Evolutionary conservation across 2,113 vertebrate species (phyloP), one percentile per base, ranked within the genome.

Genomic region (Eulacestoma nigropectus): DNA sequence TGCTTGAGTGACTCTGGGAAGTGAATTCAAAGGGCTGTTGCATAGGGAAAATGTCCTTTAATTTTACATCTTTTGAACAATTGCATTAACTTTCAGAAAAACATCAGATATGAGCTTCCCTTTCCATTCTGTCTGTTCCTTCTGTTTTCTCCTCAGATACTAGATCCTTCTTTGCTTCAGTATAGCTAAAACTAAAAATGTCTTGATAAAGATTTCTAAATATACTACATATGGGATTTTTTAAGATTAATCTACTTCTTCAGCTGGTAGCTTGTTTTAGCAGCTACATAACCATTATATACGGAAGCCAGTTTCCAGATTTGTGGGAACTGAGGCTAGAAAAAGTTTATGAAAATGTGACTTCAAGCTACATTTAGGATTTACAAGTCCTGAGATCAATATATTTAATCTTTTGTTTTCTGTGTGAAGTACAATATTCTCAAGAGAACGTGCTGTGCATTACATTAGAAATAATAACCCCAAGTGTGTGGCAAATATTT

Each of bases 201-300:
- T 22, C 39, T 63, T 63, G 49, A 84, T 74, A 57, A 91, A 74
- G 11, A 62, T n/a, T 70, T 52, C 29, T 70, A 74, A 84, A 70
- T 70, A 41, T 74, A 78, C 3, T 4, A 35, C 0, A 0, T 6
- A 78, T 16, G 1, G 2, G 7, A 46, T 52, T 84, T 93, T 84
- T 72, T 6, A 70, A 84, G 10, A 53, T 23, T 46, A 20, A 56
- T 35, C 13, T 37, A 22, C 41, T 78, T 65, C 37, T 76, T 92
- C 74, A 84, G 35, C 25, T 70, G 41, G 4, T 32, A 78, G 65
- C 67, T 81, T 60, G 10, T 47, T 91, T 74, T 29, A 65, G 32
- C 29, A 84, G 41, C 27, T 93, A 63, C 29, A 32, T 69, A 47
- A 62, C 5, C 13, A 27, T 56, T 74, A 35, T 9, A 15, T 26